A percentile compares a stretch with the other conserved stretches of the same genome.
Evolutionary conservation across 2,888 invertebrate genomes (phyloP).

Genomic region (Chymomyza procnemis): DNA sequence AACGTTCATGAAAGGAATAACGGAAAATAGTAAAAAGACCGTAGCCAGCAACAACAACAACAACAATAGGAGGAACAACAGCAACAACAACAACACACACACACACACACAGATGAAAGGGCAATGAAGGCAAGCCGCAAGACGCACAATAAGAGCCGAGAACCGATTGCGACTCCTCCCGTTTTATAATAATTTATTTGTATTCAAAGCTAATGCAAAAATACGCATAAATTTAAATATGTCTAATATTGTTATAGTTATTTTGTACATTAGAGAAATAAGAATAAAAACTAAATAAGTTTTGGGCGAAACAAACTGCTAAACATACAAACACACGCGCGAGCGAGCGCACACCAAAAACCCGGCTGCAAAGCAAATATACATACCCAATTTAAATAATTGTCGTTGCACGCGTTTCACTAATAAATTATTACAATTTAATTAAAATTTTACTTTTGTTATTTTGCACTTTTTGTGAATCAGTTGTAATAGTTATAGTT

Average conservation of each 20-base stretch:
- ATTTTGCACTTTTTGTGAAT: constrained; percentile 38
- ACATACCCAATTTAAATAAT: constrained; percentile 30
- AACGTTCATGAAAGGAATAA: constrained; percentile 49
- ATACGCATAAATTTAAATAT: too few relatives aligned
- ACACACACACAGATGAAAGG: constrained; percentile 45
- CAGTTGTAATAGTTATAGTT: background rate
- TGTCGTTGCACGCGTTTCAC: constrained; percentile 24
- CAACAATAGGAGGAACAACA: constrained; percentile 6
- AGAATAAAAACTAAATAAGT: background rate
- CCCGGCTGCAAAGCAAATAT: constrained; percentile 14
- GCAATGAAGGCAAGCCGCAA: constrained; percentile 32
- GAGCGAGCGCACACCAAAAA: background rate
- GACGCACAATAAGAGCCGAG: constrained; percentile 31
- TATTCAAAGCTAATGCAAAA: too few relatives aligned
- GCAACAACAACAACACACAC: constrained; percentile 30
- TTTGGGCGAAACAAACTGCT: background rate
- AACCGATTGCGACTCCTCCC: constrained; percentile 25
- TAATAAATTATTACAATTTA: constrained; percentile 49
- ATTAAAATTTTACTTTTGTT: constrained; percentile 56
- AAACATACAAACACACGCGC: too few relatives aligned
- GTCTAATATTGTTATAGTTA: background rate
- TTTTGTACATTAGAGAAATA: background rate
- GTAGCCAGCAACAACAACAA: constrained; percentile 28
- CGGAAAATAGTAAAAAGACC: constrained; percentile 48
- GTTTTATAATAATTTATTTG: background rate